Base-by-base conservation (phyloP, 2,888 invertebrate species). In the Erebia palarica region DNA sequence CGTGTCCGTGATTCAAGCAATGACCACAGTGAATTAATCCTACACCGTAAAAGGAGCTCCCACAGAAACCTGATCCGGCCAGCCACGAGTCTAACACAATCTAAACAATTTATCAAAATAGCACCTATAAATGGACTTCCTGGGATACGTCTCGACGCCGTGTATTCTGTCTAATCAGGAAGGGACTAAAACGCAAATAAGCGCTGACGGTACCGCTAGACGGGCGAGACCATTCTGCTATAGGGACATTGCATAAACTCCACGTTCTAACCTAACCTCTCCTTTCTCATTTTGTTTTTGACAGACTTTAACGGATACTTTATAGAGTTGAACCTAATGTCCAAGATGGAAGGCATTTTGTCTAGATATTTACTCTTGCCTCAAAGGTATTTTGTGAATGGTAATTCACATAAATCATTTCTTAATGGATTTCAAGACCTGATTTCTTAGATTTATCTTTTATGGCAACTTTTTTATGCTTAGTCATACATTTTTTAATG, bases 61-160 rank as follows among this genome's bases (percentile, higher is more conserved):
- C 79, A 83, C 84, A 83, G 86, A 88, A 92, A 91, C 91, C 87
- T 87, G 89, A 91, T 92, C 86, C 82, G 85, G 80, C 83, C 83
- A 83, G 81, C 81, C 85, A 84, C 84, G 84, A 88, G 84, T 83
- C 85, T 81, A 83, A 84, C 82, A 84, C 82, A 86, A 90, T 89
- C 90, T 87, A 86, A 88, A 87, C 86, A 86, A 88, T 85, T 85
- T 86, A 90, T 91, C 88, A 92, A 91, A 92, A 92, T 87, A 86
- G 83, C 81, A 76, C 79, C 91, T 88, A 83, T 89, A 91, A 83
- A 91, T 85, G 89, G 90, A 87, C 90, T 92, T 92, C 91, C 93
- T 90, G 83, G 82, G 75, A 75, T 73, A 75, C 72, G 70, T 73
- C 65, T 68, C 53, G 64, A 68, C 73, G 60, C 64, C 67, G 49